Evolutionary conservation across 2,797 vertebrate species (phyloP), one percentile per base, ranked within the genome.

Genomic region (Peromyscus eremicus): DNA sequence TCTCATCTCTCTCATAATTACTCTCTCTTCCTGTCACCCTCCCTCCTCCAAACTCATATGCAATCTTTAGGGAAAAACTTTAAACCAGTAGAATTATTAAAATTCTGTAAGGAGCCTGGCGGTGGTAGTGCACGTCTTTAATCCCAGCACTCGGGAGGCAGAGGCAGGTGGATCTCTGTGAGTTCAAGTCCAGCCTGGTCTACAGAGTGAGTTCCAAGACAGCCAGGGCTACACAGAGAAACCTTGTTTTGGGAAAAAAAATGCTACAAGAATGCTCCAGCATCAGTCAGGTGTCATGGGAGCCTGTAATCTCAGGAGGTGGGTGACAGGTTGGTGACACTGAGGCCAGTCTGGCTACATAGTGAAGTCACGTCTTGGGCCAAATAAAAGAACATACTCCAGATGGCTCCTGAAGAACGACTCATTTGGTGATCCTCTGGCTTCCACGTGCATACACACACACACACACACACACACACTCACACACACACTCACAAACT

Each of bases 101-200:
- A 94, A 89, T 86, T 64, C 70, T 94, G 17, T 17, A 71, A 71
- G 62, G 80, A 40, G 71, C 10, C 8, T 3, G 37, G 6, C 1
- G 2, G 23, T 25, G 4, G 37, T 43, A 10, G 37, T 0, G 0
- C 23, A 75, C 0, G 0, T 19, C 19, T 71, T 71, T 43, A 43
- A 75, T 43, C 23, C 5, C 71, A 73, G 5, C 37, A 25, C 2
- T 21, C 9, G 19, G n/a, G n/a, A 40, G 19, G 70, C 19, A 37
- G n/a, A 23, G 70, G 70, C 70, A 37, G 1, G 19, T 4, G 8
- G n/a, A 70, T 70, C 68, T 70, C 68, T n/a, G 34, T 11, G 10
- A 71, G 19, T 71, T 71, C 3, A 0, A 71, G 70, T 2, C 19
- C 17, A 71, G n/a, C n/a, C 19, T 71, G 13, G 17, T 37, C 21